Base-by-base conservation (phyloP, 2,797 vertebrate genomes). In the Sebastes cheni region DNA sequence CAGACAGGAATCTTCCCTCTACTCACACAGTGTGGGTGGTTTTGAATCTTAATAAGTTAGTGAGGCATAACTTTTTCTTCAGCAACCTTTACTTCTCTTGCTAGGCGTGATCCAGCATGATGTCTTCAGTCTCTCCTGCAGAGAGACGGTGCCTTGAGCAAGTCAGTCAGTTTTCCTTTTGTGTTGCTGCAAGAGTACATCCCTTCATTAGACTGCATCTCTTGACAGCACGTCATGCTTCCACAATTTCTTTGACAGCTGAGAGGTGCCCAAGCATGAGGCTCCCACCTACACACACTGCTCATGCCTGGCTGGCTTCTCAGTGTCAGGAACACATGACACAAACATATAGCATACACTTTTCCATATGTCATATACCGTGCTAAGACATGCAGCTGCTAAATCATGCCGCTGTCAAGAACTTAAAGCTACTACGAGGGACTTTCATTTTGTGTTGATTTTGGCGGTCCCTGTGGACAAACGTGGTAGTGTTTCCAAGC, bases 191-290 rank as follows among this genome's bases (percentile, higher is more conserved):
- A 46, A 86, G 79, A 89, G 82, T 77, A 83, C 81, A 88, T 92
- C 76, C 86, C 90, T 93, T 93, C 90, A 91, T 95, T 94, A 94
- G 86, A 90, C 78, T 71, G 83, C 80, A 82, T 79, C 88, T 78
- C 85, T 62, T 92, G 93, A 94, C 94, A 94, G 91, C 72, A 29
- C 69, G 86, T 91, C 89, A 90, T 90, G 92, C 85, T 81, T 88
- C 87, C 83, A 78, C 89, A 10, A 87, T 86, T 88, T 80, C 81
- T 80, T 64, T 90, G 92, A 93, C 88, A 91, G 88, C 82, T 36
- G 69, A 87, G 67, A 10, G 72, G 27, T 71, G 87, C 74, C 71
- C 60, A 71, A 77, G 75, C 74, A 60, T 42, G 61, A 81, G 56
- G 78, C 84, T 80, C 80, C 88, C 89, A 83, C 93, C 91, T 86